Evolutionary conservation across 2,797 vertebrate genomes (phyloP).

Genomic region (Chaetophractus vellerosus): DNA sequence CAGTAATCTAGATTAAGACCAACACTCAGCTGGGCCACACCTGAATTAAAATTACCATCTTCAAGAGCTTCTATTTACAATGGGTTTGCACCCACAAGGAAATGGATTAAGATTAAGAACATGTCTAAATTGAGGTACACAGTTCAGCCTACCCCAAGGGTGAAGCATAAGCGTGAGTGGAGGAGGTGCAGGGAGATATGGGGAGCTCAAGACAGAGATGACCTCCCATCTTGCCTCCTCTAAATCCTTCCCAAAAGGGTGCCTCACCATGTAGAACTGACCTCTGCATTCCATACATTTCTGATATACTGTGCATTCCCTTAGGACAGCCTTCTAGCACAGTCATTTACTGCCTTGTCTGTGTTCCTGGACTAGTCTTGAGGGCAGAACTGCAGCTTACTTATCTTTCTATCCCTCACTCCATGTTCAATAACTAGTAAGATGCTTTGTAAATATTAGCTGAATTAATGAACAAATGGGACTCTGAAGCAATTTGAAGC

Average conservation of each 20-base stretch:
- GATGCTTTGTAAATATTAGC: conserved; percentile 5
- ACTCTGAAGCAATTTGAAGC: background rate
- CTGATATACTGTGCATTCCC: background rate
- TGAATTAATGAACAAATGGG: conserved; percentile 43
- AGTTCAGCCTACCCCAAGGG: background rate
- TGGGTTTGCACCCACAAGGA: too few relatives aligned
- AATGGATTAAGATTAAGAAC: too few relatives aligned
- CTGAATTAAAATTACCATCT: too few relatives aligned
- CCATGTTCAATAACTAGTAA: background rate
- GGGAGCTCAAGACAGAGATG: background rate
- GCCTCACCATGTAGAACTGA: background rate
- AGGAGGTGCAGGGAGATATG: fast-evolving
- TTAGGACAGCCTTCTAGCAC: fast-evolving
- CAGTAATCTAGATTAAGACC: too few relatives aligned
- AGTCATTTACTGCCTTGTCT: background rate
- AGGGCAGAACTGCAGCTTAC: background rate
- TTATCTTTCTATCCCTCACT: background rate
- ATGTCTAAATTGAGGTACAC: too few relatives aligned
- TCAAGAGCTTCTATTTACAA: too few relatives aligned
- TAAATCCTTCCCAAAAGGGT: background rate
- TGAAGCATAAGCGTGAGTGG: background rate
- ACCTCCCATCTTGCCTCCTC: background rate
- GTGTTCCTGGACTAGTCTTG: background rate
- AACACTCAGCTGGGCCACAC: too few relatives aligned
- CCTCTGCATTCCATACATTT: too few relatives aligned